Conservation (phyloP, 2,888 invertebrate genomes). For the Gnatocerus cornutus region DNA sequence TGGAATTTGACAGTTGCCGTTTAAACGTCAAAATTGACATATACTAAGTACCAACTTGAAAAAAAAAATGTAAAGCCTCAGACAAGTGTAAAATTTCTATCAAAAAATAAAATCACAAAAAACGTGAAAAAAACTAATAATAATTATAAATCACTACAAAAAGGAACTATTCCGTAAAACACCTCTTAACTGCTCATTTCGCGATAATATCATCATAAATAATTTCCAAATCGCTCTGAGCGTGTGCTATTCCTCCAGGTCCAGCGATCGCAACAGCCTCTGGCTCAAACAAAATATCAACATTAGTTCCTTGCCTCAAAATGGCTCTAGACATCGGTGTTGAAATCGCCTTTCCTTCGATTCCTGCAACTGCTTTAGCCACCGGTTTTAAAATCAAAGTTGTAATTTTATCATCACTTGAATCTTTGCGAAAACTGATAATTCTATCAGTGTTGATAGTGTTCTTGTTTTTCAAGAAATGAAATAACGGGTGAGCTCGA, state of each 20-base stretch:
- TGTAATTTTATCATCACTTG: conserved; percentile 59
- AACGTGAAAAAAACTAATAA: no score
- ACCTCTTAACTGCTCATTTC: not conserved
- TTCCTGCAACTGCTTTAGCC: conserved; percentile 79
- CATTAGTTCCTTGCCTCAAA: conserved; percentile 75
- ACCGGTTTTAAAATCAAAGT: conserved; percentile 77
- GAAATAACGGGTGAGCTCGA: conserved; percentile 64
- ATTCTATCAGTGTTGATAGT: conserved; percentile 60
- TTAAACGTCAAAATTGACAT: no score
- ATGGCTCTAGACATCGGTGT: conserved; percentile 80
- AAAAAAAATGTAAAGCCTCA: no score
- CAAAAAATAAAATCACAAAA: no score
- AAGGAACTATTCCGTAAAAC: not conserved
- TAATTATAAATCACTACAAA: no score
- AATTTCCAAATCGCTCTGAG: conserved; percentile 80
- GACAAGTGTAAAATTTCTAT: no score
- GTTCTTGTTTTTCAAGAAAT: conserved; percentile 64
- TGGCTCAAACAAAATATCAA: conserved; percentile 79
- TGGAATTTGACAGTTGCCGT: no score
- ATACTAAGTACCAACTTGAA: no score
- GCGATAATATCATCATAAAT: conserved; percentile 65
- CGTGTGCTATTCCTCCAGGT: conserved; percentile 84
- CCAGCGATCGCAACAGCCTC: conserved; percentile 82
- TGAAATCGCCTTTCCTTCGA: conserved; percentile 80
- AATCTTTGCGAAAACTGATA: conserved; percentile 59